Percentiles rank a stretch among this genome's conserved stretches.
Evolutionary conservation across 1,140 invertebrate genomes (phyloP).

Genomic region (Tetranychus urticae): DNA sequence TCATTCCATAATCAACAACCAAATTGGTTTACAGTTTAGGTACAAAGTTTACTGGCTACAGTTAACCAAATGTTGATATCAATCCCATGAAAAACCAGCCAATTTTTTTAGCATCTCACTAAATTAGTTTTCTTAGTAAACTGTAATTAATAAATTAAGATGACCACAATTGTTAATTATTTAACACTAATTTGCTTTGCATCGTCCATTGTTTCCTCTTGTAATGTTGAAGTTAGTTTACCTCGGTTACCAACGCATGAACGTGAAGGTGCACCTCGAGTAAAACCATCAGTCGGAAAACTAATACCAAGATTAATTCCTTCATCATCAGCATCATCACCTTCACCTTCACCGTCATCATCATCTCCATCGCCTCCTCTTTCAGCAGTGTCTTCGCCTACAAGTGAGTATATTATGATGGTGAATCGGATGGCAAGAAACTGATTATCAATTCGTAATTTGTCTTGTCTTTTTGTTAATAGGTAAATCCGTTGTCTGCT

Average conservation of each 20-base stretch:
- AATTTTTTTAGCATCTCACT: no score
- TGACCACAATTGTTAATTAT: no score
- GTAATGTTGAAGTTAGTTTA: neutral
- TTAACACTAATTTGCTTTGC: no score
- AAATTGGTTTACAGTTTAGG: no score
- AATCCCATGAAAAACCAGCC: no score
- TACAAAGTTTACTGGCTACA: no score
- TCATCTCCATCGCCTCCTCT: neutral
- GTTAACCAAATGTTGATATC: no score
- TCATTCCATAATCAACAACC: no score
- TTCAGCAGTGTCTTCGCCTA: neutral
- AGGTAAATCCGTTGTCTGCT: slow-evolving; percentile 25
- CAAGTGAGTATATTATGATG: neutral
- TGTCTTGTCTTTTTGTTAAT: neutral
- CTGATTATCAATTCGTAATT: neutral
- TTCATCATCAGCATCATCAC: no score
- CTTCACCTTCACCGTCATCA: neutral
- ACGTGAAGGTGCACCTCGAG: neutral
- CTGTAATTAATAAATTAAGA: no score
- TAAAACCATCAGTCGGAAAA: neutral
- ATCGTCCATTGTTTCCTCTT: neutral
- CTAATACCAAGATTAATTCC: no score
- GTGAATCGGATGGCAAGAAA: neutral
- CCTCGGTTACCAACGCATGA: neutral
- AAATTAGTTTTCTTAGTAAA: no score